phyloP scores from a whole-genome alignment of 2,113 vertebrate genomes.

The Stegostoma tigrinum region DNA sequence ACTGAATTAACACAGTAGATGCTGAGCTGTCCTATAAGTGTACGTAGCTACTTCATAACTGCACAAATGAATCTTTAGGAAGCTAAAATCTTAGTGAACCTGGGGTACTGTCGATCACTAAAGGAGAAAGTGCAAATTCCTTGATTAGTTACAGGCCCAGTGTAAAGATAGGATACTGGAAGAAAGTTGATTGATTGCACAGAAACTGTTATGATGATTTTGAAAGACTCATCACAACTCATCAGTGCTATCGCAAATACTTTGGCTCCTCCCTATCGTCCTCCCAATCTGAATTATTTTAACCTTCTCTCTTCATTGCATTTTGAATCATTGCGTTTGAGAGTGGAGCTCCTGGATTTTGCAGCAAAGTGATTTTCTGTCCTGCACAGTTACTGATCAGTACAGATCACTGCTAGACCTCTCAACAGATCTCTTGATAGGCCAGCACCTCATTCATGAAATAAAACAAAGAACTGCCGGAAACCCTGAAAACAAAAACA shows the following conservation, averaged over 20 bases:
- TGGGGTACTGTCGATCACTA: background rate
- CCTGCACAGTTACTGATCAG: background rate
- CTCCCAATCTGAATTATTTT: background rate
- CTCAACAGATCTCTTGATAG: background rate
- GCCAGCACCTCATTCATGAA: background rate
- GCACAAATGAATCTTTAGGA: background rate
- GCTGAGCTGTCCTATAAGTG: background rate
- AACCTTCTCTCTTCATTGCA: background rate
- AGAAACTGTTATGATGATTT: background rate
- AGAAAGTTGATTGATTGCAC: constrained; percentile 17
- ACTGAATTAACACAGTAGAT: background rate
- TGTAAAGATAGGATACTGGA: constrained; percentile 2
- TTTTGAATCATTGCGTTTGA: background rate
- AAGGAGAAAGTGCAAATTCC: background rate
- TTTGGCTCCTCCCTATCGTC: background rate
- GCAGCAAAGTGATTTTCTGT: background rate
- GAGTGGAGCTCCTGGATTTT: background rate
- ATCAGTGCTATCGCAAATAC: no score
- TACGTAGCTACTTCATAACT: background rate
- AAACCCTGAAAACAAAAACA: no score
- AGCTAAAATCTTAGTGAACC: background rate
- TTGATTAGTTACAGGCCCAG: constrained; percentile 7
- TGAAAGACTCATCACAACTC: background rate
- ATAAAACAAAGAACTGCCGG: no score
- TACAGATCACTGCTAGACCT: background rate